A percentile compares a stretch with the other conserved stretches of the same genome.
These are phyloP conservation scores for Drosophila mettleri DNA, from an alignment of 2,888 invertebrate genomes.

Conservation along the genomic window DNA sequence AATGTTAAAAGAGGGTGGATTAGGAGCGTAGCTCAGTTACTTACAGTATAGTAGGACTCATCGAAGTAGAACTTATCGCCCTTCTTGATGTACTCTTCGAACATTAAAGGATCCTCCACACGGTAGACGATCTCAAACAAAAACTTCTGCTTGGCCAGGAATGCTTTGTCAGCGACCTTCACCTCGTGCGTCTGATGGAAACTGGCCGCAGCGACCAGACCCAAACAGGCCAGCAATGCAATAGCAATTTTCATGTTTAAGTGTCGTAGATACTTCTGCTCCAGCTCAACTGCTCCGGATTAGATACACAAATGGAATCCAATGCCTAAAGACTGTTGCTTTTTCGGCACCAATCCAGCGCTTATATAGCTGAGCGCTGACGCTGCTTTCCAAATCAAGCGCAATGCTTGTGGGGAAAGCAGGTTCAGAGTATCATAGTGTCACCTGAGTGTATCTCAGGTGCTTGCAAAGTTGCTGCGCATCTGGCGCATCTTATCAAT, in stretches of 20 bases:
- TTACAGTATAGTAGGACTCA: slow-evolving; percentile 57
- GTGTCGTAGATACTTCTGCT: slow-evolving; percentile 34
- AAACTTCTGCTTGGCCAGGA: slow-evolving; percentile 75
- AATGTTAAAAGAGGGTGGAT: background rate
- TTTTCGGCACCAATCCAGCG: background rate
- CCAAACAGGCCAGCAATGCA: slow-evolving; percentile 76
- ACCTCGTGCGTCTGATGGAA: slow-evolving; percentile 59
- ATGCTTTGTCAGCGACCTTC: slow-evolving; percentile 70
- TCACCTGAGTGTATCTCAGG: slow-evolving; percentile 56
- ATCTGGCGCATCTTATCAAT: slow-evolving; percentile 44
- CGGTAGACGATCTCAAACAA: slow-evolving; percentile 70
- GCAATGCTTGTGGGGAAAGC: slow-evolving; percentile 1
- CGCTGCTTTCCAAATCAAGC: slow-evolving; percentile 2
- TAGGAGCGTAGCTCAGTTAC: slow-evolving; percentile 5
- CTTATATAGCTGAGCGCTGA: slow-evolving; percentile 46
- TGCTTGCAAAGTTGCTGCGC: slow-evolving; percentile 28
- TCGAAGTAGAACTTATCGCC: slow-evolving; percentile 86
- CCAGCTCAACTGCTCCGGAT: slow-evolving; percentile 61
- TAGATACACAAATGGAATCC: slow-evolving; percentile 55
- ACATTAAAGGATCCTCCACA: slow-evolving; percentile 61
- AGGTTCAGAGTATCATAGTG: slow-evolving; percentile 32
- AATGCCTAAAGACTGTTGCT: slow-evolving; percentile 77
- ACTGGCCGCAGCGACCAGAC: slow-evolving; percentile 68
- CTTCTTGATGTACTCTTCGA: slow-evolving; percentile 74
- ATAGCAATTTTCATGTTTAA: slow-evolving; percentile 77